Evolutionary conservation across 2,888 invertebrate species (phyloP), one percentile per base, ranked within the genome.

Genomic region (Podotricha telesiphe): DNA sequence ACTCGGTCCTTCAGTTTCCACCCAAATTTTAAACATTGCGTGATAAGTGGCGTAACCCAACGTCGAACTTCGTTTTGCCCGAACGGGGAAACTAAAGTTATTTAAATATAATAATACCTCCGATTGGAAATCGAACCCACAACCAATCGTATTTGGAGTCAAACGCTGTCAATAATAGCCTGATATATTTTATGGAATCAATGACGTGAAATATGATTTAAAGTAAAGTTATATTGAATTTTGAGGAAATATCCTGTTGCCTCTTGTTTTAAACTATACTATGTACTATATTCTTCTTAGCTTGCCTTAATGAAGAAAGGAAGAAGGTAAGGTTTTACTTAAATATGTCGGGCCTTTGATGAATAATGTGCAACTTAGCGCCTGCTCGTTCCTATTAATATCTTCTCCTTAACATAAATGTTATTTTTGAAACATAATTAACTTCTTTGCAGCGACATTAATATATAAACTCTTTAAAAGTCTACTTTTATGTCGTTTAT

Each of bases 401-500:
- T 55, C 17, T 10, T 19, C n/a, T 15, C n/a, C n/a, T 17, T 53
- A 34, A 53, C n/a, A 53, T 53, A 34, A 28, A 55, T 55, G 1
- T 55, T 13, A 10, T 55, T 55, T 37, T 55, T 11, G 17, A 34
- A 1, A 15, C 34, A 53, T 13, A 42, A 42, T 11, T 5, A 0
- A 53, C 17, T 10, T 34, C 17, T 11, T 1, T 11, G 17, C 34
- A 37, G n/a, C 11, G 3, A 37, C 11, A 34, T 17, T 4, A 53
- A n/a, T n/a, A 53, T 53, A 55, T 13, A 2, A 34, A 17, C 34
- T 55, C 34, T 55, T 17, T 11, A 55, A 37, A 55, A 0, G 55
- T 11, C 37, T n/a, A 19, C 13, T 13, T 34, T 48, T 50, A 45
- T 47, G 19, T 40, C 42, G 13, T 61, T 53, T 64, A 65, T 65